These are phyloP conservation scores for Oxyruncus cristatus DNA, from an alignment of 2,113 vertebrate genomes.

Conservation along the genomic window DNA sequence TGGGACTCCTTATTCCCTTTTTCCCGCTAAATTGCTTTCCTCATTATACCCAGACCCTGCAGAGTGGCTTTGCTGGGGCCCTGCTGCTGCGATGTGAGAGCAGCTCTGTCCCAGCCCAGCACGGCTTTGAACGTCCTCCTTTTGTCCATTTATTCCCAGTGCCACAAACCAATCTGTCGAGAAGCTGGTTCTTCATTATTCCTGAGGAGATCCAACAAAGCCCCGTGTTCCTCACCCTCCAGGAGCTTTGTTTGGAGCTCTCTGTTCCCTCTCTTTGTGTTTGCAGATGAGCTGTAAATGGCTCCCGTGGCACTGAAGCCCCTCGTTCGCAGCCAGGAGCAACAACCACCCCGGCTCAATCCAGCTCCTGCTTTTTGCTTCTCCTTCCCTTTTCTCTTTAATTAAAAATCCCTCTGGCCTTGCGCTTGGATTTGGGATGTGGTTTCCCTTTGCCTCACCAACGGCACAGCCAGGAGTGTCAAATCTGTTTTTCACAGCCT, in stretches of 20 bases:
- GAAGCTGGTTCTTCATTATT: neutral
- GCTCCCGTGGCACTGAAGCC: neutral
- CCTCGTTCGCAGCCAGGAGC: neutral
- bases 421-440: neutral
- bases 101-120: neutral
- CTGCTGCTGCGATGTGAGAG: neutral
- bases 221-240: neutral
- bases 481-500: neutral
- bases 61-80: neutral
- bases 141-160: constrained; percentile 17
- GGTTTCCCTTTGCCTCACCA: neutral
- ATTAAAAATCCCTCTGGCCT: neutral
- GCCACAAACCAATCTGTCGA: neutral
- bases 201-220: neutral
- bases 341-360: neutral
- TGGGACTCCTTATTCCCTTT: neutral
- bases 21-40: neutral
- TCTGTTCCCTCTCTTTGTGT: neutral
- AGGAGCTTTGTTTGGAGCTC: neutral
- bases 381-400: neutral
- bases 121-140: neutral
- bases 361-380: neutral
- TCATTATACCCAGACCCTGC: neutral
- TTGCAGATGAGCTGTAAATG: neutral
- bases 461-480: neutral